Evolutionary conservation across 2,888 invertebrate genomes (phyloP).

Genomic region (Brenthis hecate): DNA sequence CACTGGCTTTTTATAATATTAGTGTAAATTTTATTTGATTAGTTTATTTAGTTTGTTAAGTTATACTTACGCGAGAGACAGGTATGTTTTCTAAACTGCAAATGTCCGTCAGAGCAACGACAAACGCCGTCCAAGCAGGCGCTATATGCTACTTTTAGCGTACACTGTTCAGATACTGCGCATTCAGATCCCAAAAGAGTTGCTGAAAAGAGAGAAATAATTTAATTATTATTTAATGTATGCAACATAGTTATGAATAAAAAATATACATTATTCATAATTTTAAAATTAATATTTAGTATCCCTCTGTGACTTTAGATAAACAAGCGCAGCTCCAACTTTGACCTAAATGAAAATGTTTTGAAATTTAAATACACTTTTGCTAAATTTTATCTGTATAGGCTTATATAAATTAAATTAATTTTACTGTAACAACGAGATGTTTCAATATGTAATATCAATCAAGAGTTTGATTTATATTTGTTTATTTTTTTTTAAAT

Average conservation of each 20-base stretch:
- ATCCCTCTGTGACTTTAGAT: not conserved
- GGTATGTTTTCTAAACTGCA: conserved; percentile 94
- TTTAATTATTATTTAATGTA: not conserved
- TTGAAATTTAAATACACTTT: not conserved
- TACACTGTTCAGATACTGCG: conserved; percentile 91
- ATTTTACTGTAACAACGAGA: too few species aligned
- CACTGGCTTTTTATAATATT: too few species aligned
- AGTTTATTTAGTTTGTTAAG: not conserved
- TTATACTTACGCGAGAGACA: conserved; percentile 93
- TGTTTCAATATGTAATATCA: too few species aligned
- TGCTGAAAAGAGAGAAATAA: conserved; percentile 82
- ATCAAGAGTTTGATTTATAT: too few species aligned
- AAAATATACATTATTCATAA: not conserved
- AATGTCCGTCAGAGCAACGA: conserved; percentile 91
- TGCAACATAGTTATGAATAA: not conserved
- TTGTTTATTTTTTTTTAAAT: too few species aligned
- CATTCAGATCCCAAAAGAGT: conserved; percentile 93
- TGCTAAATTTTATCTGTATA: not conserved
- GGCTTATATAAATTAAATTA: too few species aligned
- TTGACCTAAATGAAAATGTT: conserved; percentile 7
- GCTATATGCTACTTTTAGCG: conserved; percentile 93
- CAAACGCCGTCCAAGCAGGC: conserved; percentile 92
- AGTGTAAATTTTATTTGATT: too few species aligned
- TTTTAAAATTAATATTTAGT: conserved; percentile 4
- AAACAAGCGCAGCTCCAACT: not conserved